Conservation (phyloP, 2,113 vertebrate genomes). For the Picathartes gymnocephalus region DNA sequence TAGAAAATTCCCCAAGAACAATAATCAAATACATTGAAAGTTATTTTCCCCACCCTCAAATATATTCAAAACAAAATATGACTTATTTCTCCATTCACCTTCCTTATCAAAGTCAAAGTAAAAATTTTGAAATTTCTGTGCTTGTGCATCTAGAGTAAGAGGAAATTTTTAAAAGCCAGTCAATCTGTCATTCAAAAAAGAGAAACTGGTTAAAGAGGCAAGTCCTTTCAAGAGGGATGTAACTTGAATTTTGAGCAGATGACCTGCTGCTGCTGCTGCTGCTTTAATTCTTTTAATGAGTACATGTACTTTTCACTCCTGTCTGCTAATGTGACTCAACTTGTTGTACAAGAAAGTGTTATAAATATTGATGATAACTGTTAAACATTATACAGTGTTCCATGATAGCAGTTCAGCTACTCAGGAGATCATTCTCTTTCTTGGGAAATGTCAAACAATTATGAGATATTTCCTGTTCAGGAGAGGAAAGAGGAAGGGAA, state of each 20-base stretch:
- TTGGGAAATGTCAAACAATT: neutral
- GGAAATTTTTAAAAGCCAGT: neutral
- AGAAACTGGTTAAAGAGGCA: neutral
- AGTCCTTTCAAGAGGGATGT: neutral
- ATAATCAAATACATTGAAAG: neutral
- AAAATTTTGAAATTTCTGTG: neutral
- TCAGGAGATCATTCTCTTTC: neutral
- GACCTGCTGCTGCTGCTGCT: neutral
- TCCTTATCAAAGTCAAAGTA: neutral
- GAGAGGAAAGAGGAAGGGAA: neutral
- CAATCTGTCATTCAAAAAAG: neutral
- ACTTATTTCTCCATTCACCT: neutral
- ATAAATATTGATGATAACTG: constrained; percentile 10
- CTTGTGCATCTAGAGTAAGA: neutral
- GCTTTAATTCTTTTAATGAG: neutral
- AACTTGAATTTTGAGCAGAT: neutral
- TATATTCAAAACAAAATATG: neutral
- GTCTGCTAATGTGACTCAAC: neutral
- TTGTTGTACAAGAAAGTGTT: neutral
- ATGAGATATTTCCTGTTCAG: neutral
- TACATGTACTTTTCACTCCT: neutral
- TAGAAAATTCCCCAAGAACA: neutral
- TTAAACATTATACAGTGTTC: neutral
- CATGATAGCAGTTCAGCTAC: neutral
- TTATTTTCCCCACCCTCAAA: neutral